These are phyloP conservation scores for Graptemys geographica DNA, from an alignment of 2,797 vertebrate genomes.

Conservation along the genomic window DNA sequence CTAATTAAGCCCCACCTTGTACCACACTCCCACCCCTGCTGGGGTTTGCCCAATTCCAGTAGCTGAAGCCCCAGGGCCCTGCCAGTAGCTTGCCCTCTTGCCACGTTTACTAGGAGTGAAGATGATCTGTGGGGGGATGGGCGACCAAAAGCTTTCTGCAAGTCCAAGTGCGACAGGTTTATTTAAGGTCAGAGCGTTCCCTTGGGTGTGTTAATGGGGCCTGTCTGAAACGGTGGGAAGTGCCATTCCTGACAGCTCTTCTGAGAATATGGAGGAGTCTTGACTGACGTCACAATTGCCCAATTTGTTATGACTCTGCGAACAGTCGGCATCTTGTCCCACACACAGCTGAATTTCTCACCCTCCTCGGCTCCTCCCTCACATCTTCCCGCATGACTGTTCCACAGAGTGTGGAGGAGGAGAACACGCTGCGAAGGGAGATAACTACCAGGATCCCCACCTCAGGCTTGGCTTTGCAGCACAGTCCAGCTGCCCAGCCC, in stretches of 20 bases:
- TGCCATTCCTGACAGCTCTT: constrained; percentile 51
- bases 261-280: background rate
- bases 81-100: fast-evolving
- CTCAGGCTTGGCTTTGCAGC: background rate
- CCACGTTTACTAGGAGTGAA: background rate
- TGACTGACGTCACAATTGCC: constrained; percentile 24
- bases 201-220: background rate
- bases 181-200: background rate
- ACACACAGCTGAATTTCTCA: background rate
- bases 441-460: background rate
- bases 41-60: fast-evolving
- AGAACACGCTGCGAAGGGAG: fast-evolving
- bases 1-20: fast-evolving
- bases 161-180: background rate
- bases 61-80: background rate
- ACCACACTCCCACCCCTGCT: background rate
- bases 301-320: constrained; percentile 19
- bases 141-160: background rate
- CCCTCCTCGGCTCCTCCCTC: background rate
- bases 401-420: background rate
- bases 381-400: background rate
- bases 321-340: constrained; percentile 30
- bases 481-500: constrained; percentile 27
- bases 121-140: background rate
- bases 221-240: fast-evolving